Conservation (phyloP, 2,888 invertebrate species). For the Tillus elongatus region DNA sequence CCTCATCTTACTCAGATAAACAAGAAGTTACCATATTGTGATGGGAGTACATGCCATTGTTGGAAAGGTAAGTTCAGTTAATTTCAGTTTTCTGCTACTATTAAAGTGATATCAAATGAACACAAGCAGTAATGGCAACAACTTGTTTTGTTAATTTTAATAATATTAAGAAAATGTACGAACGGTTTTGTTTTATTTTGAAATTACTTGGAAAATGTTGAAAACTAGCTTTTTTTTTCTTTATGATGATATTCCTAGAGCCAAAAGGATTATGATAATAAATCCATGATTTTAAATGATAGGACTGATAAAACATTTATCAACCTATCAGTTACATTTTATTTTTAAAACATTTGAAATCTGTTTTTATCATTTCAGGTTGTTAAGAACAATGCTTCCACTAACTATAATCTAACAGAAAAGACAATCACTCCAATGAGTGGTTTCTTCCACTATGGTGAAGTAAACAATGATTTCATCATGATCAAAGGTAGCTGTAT, state of each 20-base stretch:
- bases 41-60: constrained; percentile 71
- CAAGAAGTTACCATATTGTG: constrained; percentile 98
- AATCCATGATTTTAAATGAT: constrained; percentile 42
- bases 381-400: constrained; percentile 94
- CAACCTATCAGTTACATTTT: constrained; percentile 7
- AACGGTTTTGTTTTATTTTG: no score
- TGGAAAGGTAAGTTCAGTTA: constrained; percentile 56
- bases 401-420: constrained; percentile 91
- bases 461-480: constrained; percentile 96
- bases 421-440: constrained; percentile 99
- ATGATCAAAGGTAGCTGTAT: constrained; percentile 97
- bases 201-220: not conserved
- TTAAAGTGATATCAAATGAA: not conserved
- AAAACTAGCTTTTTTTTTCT: constrained; percentile 12
- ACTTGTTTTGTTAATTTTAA: no score
- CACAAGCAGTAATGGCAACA: no score
- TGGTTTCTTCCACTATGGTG: constrained; percentile 99
- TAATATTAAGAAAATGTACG: no score
- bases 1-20: constrained; percentile 99
- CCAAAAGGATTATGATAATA: constrained; percentile 43
- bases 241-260: constrained; percentile 40
- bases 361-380: constrained; percentile 45
- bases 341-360: constrained; percentile 11
- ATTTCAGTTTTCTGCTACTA: not conserved
- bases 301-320: constrained; percentile 37